Evolutionary conservation across 1,140 invertebrate species (phyloP), one percentile per base, ranked within the genome.

Genomic region (Heliconius congener): DNA sequence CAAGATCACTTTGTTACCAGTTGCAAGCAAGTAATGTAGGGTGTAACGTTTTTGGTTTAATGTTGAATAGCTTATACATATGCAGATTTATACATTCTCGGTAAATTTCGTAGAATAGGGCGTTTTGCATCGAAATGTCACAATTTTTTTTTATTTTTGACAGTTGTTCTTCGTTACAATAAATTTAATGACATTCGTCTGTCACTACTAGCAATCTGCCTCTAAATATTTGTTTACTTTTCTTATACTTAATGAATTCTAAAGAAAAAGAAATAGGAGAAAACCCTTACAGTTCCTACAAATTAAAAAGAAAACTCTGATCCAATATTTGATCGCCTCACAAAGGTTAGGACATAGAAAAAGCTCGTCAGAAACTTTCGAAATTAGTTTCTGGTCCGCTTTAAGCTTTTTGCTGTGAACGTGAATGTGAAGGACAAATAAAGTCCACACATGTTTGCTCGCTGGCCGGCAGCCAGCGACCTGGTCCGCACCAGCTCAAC

Each of bases 321-420:
- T 27, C 23, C 60, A 27, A 66, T 66, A 66, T 66, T 66, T 66
- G 60, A 66, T 66, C 60, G 60, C 11, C 8, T 66, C 60, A 66
- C 60, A 66, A 66, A 66, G 60, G 27, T 13, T 11, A 66, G 23
- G 60, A 30, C 23, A 66, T 30, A 16, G 60, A 66, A 66, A 66
- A 66, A 66, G 60, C 60, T 66, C 23, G 60, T 66, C 60, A 66
- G 60, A 30, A 66, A 66, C 60, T 66, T 66, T 66, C 60, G 23
- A 66, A 66, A 66, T 66, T 66, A 66, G 60, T 66, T 66, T 66
- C 60, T 66, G 60, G 23, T 66, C 60, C 60, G 11, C 60, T 27
- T 23, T 66, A 66, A 66, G 60, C 60, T 66, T 66, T 66, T 66
- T 30, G 60, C 60, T 23, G 1, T 30, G 60, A 30, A 66, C 60